phyloP scores from a whole-genome alignment of 2,797 vertebrate genomes.

The Acomys russatus region DNA sequence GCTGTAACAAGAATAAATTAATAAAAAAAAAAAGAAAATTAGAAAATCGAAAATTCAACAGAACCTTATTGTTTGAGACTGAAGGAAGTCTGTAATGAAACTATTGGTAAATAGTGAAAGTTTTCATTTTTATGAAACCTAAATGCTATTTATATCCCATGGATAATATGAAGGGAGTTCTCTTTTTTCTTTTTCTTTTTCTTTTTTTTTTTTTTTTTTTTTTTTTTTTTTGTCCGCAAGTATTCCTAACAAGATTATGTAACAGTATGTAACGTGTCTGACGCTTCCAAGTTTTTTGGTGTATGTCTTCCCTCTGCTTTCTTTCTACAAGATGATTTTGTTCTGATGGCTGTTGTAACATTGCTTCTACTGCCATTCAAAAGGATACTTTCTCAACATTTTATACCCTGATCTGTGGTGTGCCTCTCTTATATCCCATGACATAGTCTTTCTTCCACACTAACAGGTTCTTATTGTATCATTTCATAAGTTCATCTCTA shows the following conservation, averaged over 20 bases:
- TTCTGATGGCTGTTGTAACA: background rate
- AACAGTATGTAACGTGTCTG: background rate
- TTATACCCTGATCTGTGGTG: background rate
- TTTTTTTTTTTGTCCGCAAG: background rate
- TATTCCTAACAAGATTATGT: background rate
- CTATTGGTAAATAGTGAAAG: background rate
- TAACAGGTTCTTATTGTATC: background rate
- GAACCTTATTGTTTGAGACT: background rate
- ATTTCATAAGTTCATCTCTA: background rate
- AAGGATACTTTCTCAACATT: background rate
- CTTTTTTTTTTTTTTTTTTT: too few relatives aligned
- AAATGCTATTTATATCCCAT: background rate
- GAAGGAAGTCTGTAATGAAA: background rate
- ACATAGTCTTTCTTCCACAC: background rate
- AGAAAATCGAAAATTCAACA: background rate
- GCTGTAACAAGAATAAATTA: too few relatives aligned
- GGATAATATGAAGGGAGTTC: background rate
- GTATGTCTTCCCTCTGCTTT: background rate
- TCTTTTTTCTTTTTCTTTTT: background rate
- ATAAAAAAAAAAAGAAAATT: too few relatives aligned
- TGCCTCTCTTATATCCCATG: background rate
- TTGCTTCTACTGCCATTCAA: background rate
- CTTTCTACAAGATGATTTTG: background rate
- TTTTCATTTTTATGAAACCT: background rate
- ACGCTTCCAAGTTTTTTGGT: background rate